phyloP scores from a whole-genome alignment of 2,888 invertebrate genomes.

The Netelia virgata region DNA sequence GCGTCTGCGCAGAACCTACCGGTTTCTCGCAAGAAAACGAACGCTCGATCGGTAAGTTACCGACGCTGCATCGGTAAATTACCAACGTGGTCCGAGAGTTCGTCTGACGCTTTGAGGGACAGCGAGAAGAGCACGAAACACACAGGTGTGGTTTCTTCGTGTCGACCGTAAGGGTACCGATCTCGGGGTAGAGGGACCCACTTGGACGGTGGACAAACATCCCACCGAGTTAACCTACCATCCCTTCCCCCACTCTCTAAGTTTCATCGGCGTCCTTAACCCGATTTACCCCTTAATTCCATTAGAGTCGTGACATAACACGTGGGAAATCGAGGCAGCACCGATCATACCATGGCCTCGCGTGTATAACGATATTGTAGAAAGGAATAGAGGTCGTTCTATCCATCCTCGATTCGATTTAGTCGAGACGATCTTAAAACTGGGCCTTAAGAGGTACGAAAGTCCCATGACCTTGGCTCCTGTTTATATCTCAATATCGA shows the following conservation, averaged over 20 bases:
- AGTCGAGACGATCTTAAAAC: too few relatives aligned
- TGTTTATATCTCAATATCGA: too few relatives aligned
- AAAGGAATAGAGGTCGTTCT: too few relatives aligned
- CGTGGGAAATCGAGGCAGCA: constrained; percentile 73
- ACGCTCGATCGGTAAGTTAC: constrained; percentile 55
- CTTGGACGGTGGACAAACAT: constrained; percentile 71
- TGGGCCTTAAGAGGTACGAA: too few relatives aligned
- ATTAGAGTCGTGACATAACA: constrained; percentile 72
- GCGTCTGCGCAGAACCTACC: constrained; percentile 14
- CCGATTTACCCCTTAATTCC: constrained; percentile 65
- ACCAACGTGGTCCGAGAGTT: constrained; percentile 6
- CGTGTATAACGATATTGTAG: too few relatives aligned
- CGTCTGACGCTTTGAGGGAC: neutral
- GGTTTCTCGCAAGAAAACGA: constrained; percentile 39
- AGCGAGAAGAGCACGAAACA: neutral
- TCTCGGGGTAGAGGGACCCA: constrained; percentile 59
- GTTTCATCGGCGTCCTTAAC: constrained; percentile 61
- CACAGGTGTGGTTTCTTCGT: constrained; percentile 32
- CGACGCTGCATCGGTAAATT: constrained; percentile 1
- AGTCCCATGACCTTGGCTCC: too few relatives aligned
- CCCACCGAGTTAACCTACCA: constrained; percentile 70
- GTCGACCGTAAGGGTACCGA: neutral
- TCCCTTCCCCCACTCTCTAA: constrained; percentile 56
- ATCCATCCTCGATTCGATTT: too few relatives aligned
- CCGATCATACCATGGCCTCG: constrained; percentile 21